Base-by-base conservation (phyloP, 1,140 invertebrate genomes). In the Penaeus chinensis region DNA sequence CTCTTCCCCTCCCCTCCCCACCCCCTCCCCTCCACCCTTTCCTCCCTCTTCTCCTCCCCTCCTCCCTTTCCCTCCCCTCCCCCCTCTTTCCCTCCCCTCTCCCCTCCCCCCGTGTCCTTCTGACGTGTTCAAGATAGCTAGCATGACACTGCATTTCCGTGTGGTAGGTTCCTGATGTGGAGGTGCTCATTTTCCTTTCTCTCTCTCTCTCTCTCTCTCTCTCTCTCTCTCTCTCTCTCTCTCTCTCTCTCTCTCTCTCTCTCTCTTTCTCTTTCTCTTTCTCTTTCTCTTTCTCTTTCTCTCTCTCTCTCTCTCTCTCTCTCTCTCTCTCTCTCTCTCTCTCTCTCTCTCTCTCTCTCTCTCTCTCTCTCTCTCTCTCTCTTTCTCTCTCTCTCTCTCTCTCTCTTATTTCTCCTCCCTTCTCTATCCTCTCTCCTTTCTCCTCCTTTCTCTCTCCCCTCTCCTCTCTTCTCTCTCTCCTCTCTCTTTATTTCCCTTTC, bases 341-440 rank as follows among this genome's bases (percentile, higher is more conserved):
- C 71, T 76, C 71, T 76, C 71, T 76, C 71, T 76, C 71, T 76
- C 71, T 76, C 71, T 76, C 71, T 76, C 22, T 47, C 54, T 47
- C 54, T 22, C 20, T n/a, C 60, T 24, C 20, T 8, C 37, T 37
- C 16, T 77, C 24, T 37, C 74, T 77, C 74, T 77, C 74, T 77
- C 74, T 77, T 24, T 77, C 74, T 77, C 74, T 77, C 74, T 77
- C 74, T 77, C 74, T 77, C 74, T 77, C 74, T 77, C 74, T 77
- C 74, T 77, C 74, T 77, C 74, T 32, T 47, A 11, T 47, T 32
- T 47, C 54, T 47, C 54, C 60, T 54, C 60, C 32, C 60, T 54
- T 37, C 32, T 3, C 0, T 77, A 24, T 42, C 20, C 74, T n/a
- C 74, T n/a, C 74, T n/a, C 74, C 2, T 4, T n/a, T 4, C 20